phyloP scores from a whole-genome alignment of 2,888 invertebrate genomes.

The Lycia hirtaria region DNA sequence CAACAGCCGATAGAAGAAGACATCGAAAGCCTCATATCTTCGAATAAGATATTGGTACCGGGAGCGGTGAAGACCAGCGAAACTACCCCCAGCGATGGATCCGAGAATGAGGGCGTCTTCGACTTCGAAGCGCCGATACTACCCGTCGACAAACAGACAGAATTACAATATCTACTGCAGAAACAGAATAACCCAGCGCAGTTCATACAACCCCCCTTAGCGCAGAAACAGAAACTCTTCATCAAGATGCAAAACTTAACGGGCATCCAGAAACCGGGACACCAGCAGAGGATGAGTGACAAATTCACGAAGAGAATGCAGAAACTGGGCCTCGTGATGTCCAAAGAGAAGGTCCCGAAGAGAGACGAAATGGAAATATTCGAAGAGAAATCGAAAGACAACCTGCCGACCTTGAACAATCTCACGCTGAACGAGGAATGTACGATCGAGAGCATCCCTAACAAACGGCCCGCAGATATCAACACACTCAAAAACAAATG shows the following conservation, averaged over 20 bases:
- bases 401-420: constrained; percentile 63
- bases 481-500: constrained; percentile 81
- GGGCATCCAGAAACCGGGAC: constrained; percentile 69
- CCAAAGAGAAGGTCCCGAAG: constrained; percentile 60
- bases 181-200: constrained; percentile 82
- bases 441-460: constrained; percentile 84
- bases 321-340: constrained; percentile 70
- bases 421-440: constrained; percentile 86
- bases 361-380: constrained; percentile 54
- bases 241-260: constrained; percentile 67
- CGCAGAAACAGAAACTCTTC: constrained; percentile 70
- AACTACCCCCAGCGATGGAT: constrained; percentile 60
- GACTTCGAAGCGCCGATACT: constrained; percentile 66
- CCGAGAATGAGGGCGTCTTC: constrained; percentile 61
- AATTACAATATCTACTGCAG: constrained; percentile 76
- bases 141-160: constrained; percentile 78
- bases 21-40: constrained; percentile 80
- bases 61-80: constrained; percentile 60
- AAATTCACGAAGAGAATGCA: constrained; percentile 78
- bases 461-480: constrained; percentile 77
- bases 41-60: constrained; percentile 78
- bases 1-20: constrained; percentile 68
- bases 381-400: constrained; percentile 65
- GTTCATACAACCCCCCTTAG: constrained; percentile 69
- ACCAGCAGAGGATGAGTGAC: constrained; percentile 70